Conservation (phyloP, 2,113 vertebrate genomes). For the Bungarus multicinctus region DNA sequence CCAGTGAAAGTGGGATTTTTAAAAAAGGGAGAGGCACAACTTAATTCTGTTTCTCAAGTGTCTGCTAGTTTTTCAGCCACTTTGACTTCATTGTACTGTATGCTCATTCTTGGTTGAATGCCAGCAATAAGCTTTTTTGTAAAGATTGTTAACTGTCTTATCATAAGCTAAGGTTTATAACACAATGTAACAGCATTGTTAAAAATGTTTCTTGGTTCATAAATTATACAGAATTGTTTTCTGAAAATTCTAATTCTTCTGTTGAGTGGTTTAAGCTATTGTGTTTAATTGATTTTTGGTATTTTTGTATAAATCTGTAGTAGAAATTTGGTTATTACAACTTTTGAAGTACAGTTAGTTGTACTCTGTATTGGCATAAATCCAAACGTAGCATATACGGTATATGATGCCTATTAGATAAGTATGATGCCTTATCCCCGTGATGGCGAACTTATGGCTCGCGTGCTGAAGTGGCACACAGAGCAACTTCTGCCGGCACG, state of each 20-base stretch:
- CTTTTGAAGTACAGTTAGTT: neutral
- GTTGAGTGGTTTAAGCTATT: neutral
- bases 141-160: neutral
- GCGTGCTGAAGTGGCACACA: too few species aligned
- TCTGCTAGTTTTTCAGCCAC: neutral
- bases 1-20: neutral
- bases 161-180: neutral
- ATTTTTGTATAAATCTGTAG: neutral
- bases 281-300: neutral
- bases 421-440: neutral
- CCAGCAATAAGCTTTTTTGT: neutral
- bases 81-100: neutral
- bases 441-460: too few species aligned
- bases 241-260: neutral
- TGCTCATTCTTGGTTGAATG: neutral
- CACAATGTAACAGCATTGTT: neutral
- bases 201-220: neutral
- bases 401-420: neutral
- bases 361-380: neutral
- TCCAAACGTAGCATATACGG: neutral
- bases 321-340: neutral
- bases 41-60: neutral
- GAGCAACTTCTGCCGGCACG: too few species aligned
- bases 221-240: neutral
- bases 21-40: neutral